A percentile compares a stretch with the other conserved stretches of the same genome.
These are phyloP conservation scores for Drosophila antonietae DNA, from an alignment of 2,888 invertebrate species.

Conservation along the genomic window DNA sequence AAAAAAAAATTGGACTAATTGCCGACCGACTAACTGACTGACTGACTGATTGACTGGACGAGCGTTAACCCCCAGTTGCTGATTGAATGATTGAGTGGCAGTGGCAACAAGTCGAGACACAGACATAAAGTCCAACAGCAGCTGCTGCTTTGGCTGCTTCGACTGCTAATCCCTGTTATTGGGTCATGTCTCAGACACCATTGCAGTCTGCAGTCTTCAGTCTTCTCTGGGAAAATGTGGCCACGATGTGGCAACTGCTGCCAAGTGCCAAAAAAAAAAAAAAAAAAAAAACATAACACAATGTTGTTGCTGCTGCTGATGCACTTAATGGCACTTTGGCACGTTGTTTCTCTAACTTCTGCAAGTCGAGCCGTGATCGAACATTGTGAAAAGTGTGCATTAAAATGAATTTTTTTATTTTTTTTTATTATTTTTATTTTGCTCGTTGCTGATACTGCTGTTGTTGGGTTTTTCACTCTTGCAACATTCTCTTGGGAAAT, in stretches of 20 bases:
- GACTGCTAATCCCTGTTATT: constrained; percentile 74
- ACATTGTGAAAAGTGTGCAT: constrained; percentile 70
- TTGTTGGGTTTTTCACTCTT: constrained; percentile 42
- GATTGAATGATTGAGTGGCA: constrained; percentile 77
- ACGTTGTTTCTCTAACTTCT: constrained; percentile 48
- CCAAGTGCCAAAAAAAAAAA: constrained; percentile 69
- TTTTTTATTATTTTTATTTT: background rate
- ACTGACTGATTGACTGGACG: constrained; percentile 42
- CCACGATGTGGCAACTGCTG: constrained; percentile 70
- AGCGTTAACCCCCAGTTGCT: constrained; percentile 49
- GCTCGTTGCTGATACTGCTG: background rate
- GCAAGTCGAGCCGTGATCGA: constrained; percentile 57
- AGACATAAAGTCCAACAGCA: constrained; percentile 45
- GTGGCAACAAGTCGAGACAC: constrained; percentile 58
- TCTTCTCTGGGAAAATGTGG: constrained; percentile 74
- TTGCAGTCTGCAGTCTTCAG: constrained; percentile 28
- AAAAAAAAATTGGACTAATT: constrained; percentile 76
- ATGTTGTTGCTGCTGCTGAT: constrained; percentile 49
- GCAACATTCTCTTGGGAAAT: constrained; percentile 57
- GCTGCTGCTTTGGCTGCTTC: constrained; percentile 30
- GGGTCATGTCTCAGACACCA: constrained; percentile 66
- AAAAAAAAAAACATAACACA: constrained; percentile 55
- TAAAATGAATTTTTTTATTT: constrained; percentile 41
- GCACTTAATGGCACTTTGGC: constrained; percentile 70
- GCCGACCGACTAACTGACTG: constrained; percentile 50